These are phyloP conservation scores for Choreutis nemorana DNA, from an alignment of 2,888 invertebrate species.

Conservation along the genomic window DNA sequence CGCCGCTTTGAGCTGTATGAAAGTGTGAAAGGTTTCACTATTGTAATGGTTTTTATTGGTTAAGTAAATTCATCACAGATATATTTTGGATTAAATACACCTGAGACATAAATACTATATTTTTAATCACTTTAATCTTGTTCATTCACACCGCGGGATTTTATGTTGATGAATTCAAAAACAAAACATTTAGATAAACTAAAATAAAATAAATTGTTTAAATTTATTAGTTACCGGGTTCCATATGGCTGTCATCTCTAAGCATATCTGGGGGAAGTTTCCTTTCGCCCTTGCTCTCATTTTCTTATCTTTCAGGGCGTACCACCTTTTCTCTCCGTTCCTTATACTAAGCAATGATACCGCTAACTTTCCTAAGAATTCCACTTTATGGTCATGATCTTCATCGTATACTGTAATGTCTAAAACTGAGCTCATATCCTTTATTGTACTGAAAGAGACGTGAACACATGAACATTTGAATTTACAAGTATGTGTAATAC, in stretches of 20 bases:
- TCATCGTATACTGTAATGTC: conserved; percentile 98
- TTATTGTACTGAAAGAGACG: conserved; percentile 74
- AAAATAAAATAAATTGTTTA: too few relatives aligned
- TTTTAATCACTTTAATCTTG: too few relatives aligned
- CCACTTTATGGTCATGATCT: conserved; percentile 97
- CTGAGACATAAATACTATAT: too few relatives aligned
- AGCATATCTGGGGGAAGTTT: conserved; percentile 82
- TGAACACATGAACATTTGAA: too few relatives aligned
- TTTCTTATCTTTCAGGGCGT: conserved; percentile 95
- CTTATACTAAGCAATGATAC: conserved; percentile 87
- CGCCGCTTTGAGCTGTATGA: conserved; percentile 78
- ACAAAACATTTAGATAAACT: conserved; percentile 6
- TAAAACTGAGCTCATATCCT: conserved; percentile 93
- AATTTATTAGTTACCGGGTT: conserved; percentile 77
- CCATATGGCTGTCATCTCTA: conserved; percentile 93
- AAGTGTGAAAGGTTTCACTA: too few relatives aligned
- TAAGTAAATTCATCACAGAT: too few relatives aligned
- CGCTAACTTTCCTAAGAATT: conserved; percentile 93
- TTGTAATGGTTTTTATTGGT: too few relatives aligned
- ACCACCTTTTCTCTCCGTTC: conserved; percentile 95
- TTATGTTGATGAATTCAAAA: too few relatives aligned
- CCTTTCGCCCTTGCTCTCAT: conserved; percentile 91
- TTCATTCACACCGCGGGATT: too few relatives aligned
- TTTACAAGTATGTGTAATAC: too few relatives aligned
- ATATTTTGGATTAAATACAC: too few relatives aligned